Evolutionary conservation across 30 jellyfish, hydroid and myxozoan genomes (phyloP).

Genomic region (Pelagia noctiluca): DNA sequence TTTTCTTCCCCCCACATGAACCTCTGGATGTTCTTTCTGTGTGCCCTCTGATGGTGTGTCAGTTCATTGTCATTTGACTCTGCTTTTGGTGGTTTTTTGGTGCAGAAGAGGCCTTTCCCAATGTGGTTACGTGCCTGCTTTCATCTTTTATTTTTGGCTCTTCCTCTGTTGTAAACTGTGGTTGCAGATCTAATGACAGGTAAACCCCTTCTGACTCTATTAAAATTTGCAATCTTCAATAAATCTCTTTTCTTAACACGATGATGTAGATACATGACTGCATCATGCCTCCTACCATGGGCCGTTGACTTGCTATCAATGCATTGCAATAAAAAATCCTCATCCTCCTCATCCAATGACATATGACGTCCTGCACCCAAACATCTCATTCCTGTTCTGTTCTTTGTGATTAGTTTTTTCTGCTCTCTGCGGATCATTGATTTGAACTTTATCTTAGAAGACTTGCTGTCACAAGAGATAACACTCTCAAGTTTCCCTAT

Average conservation of each 20-base stretch:
- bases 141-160: conserved; percentile 19
- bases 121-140: conserved; percentile 11
- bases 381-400: conserved; percentile 16
- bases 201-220: conserved; percentile 1
- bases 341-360: conserved; percentile 27
- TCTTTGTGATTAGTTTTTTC: background rate
- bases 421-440: conserved; percentile 36
- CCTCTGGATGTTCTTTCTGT: conserved; percentile 17
- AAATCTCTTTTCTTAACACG: background rate
- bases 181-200: background rate
- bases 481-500: conserved; percentile 22
- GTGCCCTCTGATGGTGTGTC: too few relatives aligned
- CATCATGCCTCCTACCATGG: too few relatives aligned
- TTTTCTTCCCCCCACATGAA: conserved; percentile 36
- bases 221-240: conserved; percentile 3
- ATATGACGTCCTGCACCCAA: conserved; percentile 10
- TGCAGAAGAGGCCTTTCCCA: conserved; percentile 20
- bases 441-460: conserved; percentile 15
- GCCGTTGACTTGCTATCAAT: conserved; percentile 27
- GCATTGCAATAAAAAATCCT: conserved; percentile 12
- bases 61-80: conserved; percentile 29
- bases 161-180: conserved; percentile 36
- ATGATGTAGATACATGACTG: background rate
- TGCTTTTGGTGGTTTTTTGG: conserved; percentile 16
- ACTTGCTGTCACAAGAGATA: conserved; percentile 20